Percentiles rank a stretch among this genome's conserved stretches.
These are phyloP conservation scores for Arremon aurantiirostris DNA, from an alignment of 2,797 vertebrate species.

Conservation along the genomic window DNA sequence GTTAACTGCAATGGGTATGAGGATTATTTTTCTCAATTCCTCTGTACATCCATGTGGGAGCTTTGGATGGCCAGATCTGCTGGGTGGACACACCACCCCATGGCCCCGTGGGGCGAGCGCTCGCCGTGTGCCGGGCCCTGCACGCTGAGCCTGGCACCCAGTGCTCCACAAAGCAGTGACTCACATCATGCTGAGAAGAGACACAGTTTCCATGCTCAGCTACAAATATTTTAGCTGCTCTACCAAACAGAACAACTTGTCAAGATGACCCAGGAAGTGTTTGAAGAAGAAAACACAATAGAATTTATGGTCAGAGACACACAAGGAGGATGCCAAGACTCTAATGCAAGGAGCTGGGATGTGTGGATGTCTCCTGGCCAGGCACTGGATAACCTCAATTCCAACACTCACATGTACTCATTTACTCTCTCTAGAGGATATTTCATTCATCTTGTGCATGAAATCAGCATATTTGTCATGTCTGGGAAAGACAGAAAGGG, in stretches of 20 bases:
- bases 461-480: not conserved
- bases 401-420: not conserved
- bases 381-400: not conserved
- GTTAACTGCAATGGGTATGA: not conserved
- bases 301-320: not conserved
- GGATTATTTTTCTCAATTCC: not conserved
- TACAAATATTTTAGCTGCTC: not conserved
- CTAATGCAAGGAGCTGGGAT: not conserved
- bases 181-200: not conserved
- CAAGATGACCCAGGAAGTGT: not conserved
- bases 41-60: not conserved
- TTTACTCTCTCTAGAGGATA: not conserved
- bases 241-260: not conserved
- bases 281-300: not conserved
- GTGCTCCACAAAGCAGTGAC: not conserved
- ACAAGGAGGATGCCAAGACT: not conserved
- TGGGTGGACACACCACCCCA: not conserved
- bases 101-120: fast-evolving
- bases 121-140: fast-evolving
- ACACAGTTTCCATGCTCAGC: not conserved
- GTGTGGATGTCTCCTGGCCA: not conserved
- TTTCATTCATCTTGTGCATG: not conserved
- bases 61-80: not conserved
- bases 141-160: not conserved
- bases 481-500: not conserved